Percentiles rank a stretch among this genome's conserved stretches.
Evolutionary conservation across 2,113 vertebrate genomes (phyloP).

Genomic region (Noturus placidus): DNA sequence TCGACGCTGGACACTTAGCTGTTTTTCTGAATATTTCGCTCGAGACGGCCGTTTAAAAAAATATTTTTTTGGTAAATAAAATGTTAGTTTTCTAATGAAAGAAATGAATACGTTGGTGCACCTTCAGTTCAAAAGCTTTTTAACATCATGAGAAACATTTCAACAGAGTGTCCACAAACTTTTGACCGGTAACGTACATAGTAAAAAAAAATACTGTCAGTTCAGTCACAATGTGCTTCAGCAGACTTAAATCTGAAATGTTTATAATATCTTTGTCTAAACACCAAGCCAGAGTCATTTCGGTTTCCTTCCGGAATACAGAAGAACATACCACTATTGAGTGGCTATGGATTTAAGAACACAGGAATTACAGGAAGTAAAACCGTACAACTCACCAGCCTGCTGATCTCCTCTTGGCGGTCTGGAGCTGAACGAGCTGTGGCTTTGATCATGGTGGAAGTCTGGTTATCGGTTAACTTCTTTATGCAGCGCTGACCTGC

Average conservation of each 20-base stretch:
- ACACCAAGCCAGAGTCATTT: not conserved
- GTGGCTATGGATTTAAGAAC: not conserved
- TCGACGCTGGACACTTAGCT: too few species aligned
- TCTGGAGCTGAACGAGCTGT: slow-evolving; percentile 96
- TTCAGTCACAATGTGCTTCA: not conserved
- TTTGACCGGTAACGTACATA: not conserved
- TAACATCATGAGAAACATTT: too few species aligned
- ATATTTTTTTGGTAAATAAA: too few species aligned
- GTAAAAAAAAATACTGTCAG: not conserved
- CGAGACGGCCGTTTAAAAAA: too few species aligned
- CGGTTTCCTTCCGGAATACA: not conserved
- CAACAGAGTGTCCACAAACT: too few species aligned
- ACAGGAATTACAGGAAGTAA: not conserved
- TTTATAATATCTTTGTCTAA: not conserved
- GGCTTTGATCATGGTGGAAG: slow-evolving; percentile 98
- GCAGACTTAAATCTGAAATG: not conserved
- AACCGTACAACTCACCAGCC: slow-evolving; percentile 78
- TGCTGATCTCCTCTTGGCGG: slow-evolving; percentile 97
- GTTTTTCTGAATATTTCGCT: too few species aligned
- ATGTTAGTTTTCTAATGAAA: too few species aligned
- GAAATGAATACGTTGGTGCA: too few species aligned
- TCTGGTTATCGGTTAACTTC: slow-evolving; percentile 98
- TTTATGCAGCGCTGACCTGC: slow-evolving; percentile 98
- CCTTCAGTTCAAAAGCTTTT: too few species aligned
- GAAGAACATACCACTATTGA: not conserved